Percentiles rank a stretch among this genome's conserved stretches.
Conservation (phyloP, 2,797 vertebrate species). For the Crenichthys baileyi region DNA sequence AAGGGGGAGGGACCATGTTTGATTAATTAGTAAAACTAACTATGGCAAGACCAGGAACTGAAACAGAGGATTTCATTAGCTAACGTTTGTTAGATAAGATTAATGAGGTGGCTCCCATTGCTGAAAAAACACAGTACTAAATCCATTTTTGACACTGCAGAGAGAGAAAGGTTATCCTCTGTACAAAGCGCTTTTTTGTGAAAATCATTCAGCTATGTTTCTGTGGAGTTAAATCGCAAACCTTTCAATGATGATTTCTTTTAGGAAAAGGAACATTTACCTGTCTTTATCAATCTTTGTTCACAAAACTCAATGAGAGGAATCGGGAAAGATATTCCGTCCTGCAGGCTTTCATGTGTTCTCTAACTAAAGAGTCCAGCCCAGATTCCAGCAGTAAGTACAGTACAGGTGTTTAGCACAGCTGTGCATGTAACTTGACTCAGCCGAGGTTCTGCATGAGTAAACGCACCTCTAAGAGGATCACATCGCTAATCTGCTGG, state of each 20-base stretch:
- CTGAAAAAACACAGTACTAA: constrained; percentile 31
- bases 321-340: constrained; percentile 50
- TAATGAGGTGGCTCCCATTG: constrained; percentile 72
- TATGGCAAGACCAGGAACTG: constrained; percentile 61
- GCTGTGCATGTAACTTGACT: constrained; percentile 41
- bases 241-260: neutral
- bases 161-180: constrained; percentile 41
- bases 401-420: constrained; percentile 60
- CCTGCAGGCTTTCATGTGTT: constrained; percentile 69
- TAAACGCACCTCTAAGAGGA: constrained; percentile 74
- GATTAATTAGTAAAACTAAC: constrained; percentile 79
- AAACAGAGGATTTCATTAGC: constrained; percentile 71
- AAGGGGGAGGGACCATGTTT: constrained; percentile 48
- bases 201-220: constrained; percentile 20
- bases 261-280: constrained; percentile 8
- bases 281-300: constrained; percentile 16
- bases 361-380: constrained; percentile 60
- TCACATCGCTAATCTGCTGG: constrained; percentile 73
- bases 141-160: constrained; percentile 54
- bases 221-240: constrained; percentile 6
- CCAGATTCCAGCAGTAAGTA: constrained; percentile 75
- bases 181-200: constrained; percentile 33
- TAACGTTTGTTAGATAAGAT: constrained; percentile 74
- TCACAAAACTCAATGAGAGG: constrained; percentile 47
- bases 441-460: constrained; percentile 63